Conservation (phyloP, 2,113 vertebrate species). For the Columba livia region DNA sequence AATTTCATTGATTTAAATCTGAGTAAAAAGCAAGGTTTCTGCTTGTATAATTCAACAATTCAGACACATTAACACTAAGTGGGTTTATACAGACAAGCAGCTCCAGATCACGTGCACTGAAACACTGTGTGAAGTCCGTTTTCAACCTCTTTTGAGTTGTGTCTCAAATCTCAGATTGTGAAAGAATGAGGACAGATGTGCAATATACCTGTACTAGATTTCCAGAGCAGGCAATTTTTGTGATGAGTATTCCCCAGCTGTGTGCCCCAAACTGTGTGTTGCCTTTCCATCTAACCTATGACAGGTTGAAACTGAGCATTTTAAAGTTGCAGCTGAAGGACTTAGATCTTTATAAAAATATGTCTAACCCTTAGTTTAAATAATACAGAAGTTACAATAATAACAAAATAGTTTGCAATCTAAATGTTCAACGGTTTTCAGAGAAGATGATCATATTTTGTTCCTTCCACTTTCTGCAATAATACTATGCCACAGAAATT, state of each 20-base stretch:
- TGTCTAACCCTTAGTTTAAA: not conserved
- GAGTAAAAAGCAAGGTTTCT: not conserved
- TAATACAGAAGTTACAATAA: not conserved
- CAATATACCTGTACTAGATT: not conserved
- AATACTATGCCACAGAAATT: not conserved
- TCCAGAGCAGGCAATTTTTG: not conserved
- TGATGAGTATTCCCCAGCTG: not conserved
- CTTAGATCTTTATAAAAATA: not conserved
- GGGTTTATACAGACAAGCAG: not conserved
- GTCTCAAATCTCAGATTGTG: not conserved
- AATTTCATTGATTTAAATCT: not conserved
- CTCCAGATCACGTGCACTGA: not conserved
- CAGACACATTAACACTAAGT: not conserved
- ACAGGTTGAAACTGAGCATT: not conserved
- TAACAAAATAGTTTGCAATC: not conserved
- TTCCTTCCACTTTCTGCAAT: not conserved
- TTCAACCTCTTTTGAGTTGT: not conserved
- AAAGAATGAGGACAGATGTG: not conserved
- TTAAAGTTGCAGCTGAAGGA: not conserved
- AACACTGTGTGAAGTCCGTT: not conserved
- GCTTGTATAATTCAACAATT: not conserved
- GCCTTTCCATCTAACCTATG: not conserved
- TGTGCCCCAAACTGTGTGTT: rapidly evolving
- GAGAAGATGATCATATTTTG: not conserved
- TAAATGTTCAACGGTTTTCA: not conserved